Evolutionary conservation across 2,888 invertebrate genomes (phyloP), one percentile per base, ranked within the genome.

Genomic region (Himalopsyche anomala): DNA sequence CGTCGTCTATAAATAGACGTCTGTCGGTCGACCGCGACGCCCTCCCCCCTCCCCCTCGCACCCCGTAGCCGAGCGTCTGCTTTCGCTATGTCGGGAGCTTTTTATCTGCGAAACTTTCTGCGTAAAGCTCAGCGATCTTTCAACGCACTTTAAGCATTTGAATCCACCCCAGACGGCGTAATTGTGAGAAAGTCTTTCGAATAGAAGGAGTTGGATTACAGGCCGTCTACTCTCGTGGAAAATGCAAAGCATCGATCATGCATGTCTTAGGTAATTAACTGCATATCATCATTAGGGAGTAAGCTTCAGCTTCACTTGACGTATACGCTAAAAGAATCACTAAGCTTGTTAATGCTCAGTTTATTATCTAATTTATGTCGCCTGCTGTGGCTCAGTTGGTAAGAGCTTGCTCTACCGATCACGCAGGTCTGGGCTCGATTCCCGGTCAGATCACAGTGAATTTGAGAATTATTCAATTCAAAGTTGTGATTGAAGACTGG

Each of bases 1-100:
- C 62, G 62, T 62, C 62, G 62, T 19, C 62, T 62, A 62, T 62
- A 19, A 62, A 62, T 62, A 62, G 62, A 28, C 62, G 62, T 62
- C 62, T 62, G 62, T 11, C 62, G 62, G 62, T 28, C 62, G 62
- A 62, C 19, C 62, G 62, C 62, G 62, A 62, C 62, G 62, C 62
- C 28, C 62, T 19, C 19, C 62, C 6, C 62, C 62, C 19, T 8
- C 62, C 19, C n/a, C 19, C 19, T 62, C 62, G 1, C n/a, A 8
- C 56, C 56, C 6, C 56, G 56, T 19, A 56, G n/a, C 56, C n/a
- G 56, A 56, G 62, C 19, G 62, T 28, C 62, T 62, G 19, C 62
- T 15, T 56, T 62, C 62, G 62, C 19, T 6, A 19, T 62, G 19
- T 9, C 56, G 56, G 8, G 56, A 19, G 62, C 19, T 62, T 62